Percentiles rank a stretch among this genome's conserved stretches.
These are phyloP conservation scores for Sycophila sp. DNA, from an alignment of 1,140 invertebrate genomes.

Conservation along the genomic window DNA sequence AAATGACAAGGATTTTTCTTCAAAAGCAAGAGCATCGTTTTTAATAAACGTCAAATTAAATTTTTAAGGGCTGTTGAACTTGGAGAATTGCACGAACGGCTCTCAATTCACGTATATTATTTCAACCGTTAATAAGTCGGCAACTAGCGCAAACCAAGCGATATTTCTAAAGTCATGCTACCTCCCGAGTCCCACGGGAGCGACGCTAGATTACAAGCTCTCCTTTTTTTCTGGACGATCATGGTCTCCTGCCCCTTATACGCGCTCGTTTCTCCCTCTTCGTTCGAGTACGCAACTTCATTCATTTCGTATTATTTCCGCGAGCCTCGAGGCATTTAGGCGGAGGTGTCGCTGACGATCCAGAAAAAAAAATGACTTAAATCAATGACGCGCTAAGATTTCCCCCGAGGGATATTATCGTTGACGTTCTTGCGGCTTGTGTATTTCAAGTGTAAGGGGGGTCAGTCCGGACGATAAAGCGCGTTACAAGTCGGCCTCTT, in stretches of 20 bases:
- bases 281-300: no score
- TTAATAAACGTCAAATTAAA: constrained; percentile 29
- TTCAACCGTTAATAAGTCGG: not conserved
- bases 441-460: constrained; percentile 37
- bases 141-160: not conserved
- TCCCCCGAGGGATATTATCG: constrained; percentile 46
- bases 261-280: no score
- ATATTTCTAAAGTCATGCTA: not conserved
- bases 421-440: constrained; percentile 20
- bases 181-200: not conserved
- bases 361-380: constrained; percentile 15
- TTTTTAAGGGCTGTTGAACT: constrained; percentile 23
- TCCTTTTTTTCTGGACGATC: not conserved
- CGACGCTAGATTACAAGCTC: not conserved
- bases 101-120: constrained; percentile 10
- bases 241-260: no score
- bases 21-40: no score
- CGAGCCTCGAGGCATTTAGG: no score
- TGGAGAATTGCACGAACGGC: not conserved
- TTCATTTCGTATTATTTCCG: no score
- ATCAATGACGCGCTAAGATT: constrained; percentile 26
- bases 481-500: constrained; percentile 51
- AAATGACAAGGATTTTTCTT: no score
- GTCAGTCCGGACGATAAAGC: constrained; percentile 54
- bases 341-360: no score